Conservation (phyloP, 2,888 invertebrate species). For the Platerodrilus igneus region DNA sequence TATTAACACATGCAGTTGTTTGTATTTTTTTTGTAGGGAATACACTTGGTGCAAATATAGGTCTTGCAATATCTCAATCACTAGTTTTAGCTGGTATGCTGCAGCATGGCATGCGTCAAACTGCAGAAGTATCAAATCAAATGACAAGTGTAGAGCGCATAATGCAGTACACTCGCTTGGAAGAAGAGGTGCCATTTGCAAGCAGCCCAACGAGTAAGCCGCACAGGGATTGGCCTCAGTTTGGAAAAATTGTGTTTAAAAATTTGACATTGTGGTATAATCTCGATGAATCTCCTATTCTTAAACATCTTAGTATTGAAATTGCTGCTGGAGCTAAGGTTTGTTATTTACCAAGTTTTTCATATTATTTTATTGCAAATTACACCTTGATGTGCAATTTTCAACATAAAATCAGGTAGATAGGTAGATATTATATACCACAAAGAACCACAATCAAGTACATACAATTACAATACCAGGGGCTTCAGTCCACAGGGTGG, state of each 20-base stretch:
- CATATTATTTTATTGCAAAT: no score
- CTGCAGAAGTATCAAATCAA: conserved; percentile 71
- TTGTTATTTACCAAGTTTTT: no score
- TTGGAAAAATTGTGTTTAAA: conserved; percentile 58
- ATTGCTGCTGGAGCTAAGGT: conserved; percentile 66
- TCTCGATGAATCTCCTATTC: conserved; percentile 59
- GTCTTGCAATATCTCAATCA: conserved; percentile 68
- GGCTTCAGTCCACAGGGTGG: no score
- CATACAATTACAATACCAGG: no score
- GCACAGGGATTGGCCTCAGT: conserved; percentile 57
- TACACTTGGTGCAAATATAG: conserved; percentile 63
- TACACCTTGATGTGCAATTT: no score
- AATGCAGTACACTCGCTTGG: conserved; percentile 69
- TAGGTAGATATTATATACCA: no score
- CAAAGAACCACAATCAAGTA: no score
- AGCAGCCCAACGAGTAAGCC: conserved; percentile 53
- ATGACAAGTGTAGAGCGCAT: conserved; percentile 81
- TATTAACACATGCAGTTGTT: neutral
- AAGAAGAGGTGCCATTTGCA: conserved; percentile 63
- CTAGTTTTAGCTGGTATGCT: conserved; percentile 74
- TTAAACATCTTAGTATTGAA: conserved; percentile 61
- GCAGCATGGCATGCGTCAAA: conserved; percentile 74
- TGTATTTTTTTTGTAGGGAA: conserved; percentile 45
- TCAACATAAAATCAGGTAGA: no score
- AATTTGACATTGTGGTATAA: conserved; percentile 62